These are phyloP conservation scores for Sylvietta virens DNA, from an alignment of 2,113 vertebrate species.

Conservation along the genomic window DNA sequence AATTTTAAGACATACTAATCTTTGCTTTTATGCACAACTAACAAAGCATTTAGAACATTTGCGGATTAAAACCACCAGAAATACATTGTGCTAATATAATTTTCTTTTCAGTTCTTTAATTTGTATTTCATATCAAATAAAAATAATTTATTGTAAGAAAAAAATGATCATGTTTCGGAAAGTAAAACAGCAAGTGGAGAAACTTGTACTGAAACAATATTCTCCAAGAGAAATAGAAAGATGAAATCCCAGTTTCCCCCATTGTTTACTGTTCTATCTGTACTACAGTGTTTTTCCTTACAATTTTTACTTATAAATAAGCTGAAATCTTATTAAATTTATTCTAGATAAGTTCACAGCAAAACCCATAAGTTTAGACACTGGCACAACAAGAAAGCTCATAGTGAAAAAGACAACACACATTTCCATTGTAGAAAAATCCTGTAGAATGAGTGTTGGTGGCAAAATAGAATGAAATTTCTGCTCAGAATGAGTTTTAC, in stretches of 20 bases:
- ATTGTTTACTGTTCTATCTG: neutral
- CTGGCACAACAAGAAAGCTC: neutral
- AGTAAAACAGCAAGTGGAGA: rapidly evolving
- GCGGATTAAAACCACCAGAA: neutral
- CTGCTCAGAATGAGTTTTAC: neutral
- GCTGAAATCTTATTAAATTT: neutral
- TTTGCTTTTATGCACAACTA: neutral
- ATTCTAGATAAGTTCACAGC: neutral
- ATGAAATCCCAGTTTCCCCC: neutral
- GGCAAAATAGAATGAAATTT: neutral
- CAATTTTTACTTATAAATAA: neutral
- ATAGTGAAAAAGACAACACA: neutral
- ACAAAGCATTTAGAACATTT: neutral
- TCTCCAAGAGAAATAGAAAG: neutral
- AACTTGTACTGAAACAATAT: neutral
- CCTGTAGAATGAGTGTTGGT: rapidly evolving
- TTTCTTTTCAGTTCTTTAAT: neutral
- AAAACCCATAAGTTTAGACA: neutral
- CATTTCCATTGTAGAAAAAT: neutral
- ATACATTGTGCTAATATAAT: neutral
- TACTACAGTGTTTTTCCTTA: neutral
- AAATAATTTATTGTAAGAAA: neutral
- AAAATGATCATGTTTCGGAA: neutral
- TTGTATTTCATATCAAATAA: neutral
- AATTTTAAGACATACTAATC: neutral